A percentile compares a stretch with the other conserved stretches of the same genome.
These are phyloP conservation scores for Drosophila pegasa DNA, from an alignment of 2,888 invertebrate genomes.

Conservation along the genomic window DNA sequence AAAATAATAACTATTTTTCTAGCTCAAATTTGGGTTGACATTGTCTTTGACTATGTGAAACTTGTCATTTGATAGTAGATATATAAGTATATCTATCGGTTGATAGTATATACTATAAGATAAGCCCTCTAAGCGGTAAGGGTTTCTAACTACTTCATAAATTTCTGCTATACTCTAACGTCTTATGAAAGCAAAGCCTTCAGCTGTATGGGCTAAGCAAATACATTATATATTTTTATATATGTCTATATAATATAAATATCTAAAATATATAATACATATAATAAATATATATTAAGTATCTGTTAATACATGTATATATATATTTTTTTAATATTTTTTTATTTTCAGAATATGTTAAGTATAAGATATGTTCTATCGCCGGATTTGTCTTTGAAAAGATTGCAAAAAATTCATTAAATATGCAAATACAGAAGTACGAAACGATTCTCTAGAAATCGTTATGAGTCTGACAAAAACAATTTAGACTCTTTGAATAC, in stretches of 20 bases:
- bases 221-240: background rate
- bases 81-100: too few species aligned
- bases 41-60: too few species aligned
- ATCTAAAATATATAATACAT: too few species aligned
- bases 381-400: background rate
- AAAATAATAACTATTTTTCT: background rate
- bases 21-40: background rate
- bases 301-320: too few species aligned
- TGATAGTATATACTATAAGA: too few species aligned
- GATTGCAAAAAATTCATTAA: constrained; percentile 4
- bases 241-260: background rate
- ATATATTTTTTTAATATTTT: background rate
- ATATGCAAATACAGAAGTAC: constrained; percentile 5
- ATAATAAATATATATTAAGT: too few species aligned
- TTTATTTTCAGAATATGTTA: constrained; percentile 10
- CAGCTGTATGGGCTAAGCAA: constrained; percentile 1
- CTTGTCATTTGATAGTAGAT: too few species aligned
- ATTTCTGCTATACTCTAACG: background rate
- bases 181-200: background rate
- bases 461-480: background rate
- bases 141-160: too few species aligned
- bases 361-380: constrained; percentile 1
- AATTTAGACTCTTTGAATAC: background rate
- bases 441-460: background rate
- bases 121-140: too few species aligned